Evolutionary conservation across 2,113 vertebrate genomes (phyloP).

Genomic region (Hyla sarda): DNA sequence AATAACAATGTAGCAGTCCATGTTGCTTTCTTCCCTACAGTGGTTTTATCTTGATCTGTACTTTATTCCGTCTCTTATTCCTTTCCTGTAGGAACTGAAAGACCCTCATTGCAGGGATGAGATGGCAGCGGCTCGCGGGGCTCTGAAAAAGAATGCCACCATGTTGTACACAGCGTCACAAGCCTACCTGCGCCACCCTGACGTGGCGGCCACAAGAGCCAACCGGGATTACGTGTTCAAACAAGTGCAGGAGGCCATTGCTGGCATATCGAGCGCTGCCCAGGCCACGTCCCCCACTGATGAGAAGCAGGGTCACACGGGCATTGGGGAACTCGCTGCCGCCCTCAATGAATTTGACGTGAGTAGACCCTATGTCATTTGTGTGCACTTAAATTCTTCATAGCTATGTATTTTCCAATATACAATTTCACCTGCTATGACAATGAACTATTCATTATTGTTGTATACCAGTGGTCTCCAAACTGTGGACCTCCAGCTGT

Average conservation of each 20-base stretch:
- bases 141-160: conserved; percentile 97
- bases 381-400: too few species aligned
- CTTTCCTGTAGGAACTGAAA: conserved; percentile 86
- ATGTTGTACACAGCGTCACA: conserved; percentile 98
- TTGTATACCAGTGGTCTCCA: too few species aligned
- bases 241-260: conserved; percentile 97
- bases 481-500: too few species aligned
- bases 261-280: conserved; percentile 93
- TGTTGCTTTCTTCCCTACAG: too few species aligned
- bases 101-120: conserved; percentile 97
- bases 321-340: conserved; percentile 95
- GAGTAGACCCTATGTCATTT: conserved; percentile 72
- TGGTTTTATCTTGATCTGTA: too few species aligned
- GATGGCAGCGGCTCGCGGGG: conserved; percentile 95
- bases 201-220: conserved; percentile 93
- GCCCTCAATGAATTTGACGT: conserved; percentile 98
- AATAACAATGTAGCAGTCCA: background rate
- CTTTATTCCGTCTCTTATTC: accelerated
- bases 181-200: conserved; percentile 94
- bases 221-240: conserved; percentile 99
- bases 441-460: too few species aligned
- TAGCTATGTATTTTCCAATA: too few species aligned
- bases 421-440: too few species aligned
- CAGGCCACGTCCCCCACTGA: conserved; percentile 94
- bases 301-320: conserved; percentile 94